phyloP scores from a whole-genome alignment of 92 coral and sea anemone genomes.

The Diadumene lineata region DNA sequence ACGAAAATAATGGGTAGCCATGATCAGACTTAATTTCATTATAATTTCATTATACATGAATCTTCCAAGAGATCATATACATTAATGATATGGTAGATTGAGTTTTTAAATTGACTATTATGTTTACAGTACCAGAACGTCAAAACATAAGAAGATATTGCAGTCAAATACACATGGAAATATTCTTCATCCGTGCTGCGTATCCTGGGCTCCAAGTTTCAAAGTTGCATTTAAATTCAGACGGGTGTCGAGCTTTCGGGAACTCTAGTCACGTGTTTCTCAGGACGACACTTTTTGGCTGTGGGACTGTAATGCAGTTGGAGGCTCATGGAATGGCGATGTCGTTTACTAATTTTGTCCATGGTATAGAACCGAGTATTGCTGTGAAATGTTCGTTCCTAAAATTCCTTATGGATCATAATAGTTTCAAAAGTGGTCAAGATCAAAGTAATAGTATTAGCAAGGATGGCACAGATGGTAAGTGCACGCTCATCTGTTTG shows the following conservation, averaged over 20 bases:
- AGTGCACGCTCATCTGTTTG: no score
- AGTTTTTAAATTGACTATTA: no score
- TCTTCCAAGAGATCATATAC: no score
- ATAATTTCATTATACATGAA: no score
- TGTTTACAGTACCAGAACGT: background rate
- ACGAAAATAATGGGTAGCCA: no score
- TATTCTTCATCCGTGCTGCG: background rate
- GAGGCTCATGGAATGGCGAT: background rate
- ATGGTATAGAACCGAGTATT: slow-evolving; percentile 10
- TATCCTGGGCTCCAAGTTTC: slow-evolving; percentile 7
- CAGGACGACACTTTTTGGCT: slow-evolving; percentile 26
- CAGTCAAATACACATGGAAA: background rate
- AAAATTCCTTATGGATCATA: no score
- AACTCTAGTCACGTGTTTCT: slow-evolving; percentile 30
- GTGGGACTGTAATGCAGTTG: background rate
- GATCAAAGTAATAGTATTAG: background rate
- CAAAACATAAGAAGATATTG: background rate
- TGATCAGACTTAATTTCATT: no score
- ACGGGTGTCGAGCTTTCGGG: slow-evolving; percentile 2
- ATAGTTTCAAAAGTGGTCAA: background rate
- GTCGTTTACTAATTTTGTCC: background rate
- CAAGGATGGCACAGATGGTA: no score
- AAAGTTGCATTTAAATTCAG: background rate
- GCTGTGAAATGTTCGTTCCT: background rate
- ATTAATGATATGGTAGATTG: no score